These are phyloP conservation scores for Drosophila ironensis DNA, from an alignment of 1,140 invertebrate species.

Conservation along the genomic window DNA sequence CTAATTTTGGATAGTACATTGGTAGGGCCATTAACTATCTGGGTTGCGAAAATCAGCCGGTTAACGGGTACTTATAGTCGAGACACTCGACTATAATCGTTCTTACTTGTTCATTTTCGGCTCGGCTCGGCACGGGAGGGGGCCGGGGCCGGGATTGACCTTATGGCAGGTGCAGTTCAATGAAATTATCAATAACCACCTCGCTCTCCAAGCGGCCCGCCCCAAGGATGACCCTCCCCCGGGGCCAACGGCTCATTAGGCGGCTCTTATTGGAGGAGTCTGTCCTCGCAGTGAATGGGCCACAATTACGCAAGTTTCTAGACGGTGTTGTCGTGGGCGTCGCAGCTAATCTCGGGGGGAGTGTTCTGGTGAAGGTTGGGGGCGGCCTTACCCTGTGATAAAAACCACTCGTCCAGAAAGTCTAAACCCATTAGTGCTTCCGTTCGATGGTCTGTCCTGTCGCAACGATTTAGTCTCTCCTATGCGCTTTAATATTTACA, in stretches of 20 bases:
- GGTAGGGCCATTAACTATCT: no score
- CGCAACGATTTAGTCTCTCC: constrained; percentile 36
- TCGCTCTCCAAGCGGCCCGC: constrained; percentile 24
- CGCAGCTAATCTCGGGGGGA: constrained; percentile 26
- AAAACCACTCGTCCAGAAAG: constrained; percentile 81
- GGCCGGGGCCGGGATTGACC: constrained; percentile 42
- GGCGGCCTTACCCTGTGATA: constrained; percentile 77
- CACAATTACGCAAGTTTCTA: constrained; percentile 69
- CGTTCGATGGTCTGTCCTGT: constrained; percentile 14
- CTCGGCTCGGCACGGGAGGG: background rate
- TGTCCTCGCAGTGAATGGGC: constrained; percentile 24
- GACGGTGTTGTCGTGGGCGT: constrained; percentile 8
- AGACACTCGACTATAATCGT: no score
- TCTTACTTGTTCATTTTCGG: constrained; percentile 32
- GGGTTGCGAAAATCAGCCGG: no score
- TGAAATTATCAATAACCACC: constrained; percentile 66
- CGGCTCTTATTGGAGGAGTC: constrained; percentile 45
- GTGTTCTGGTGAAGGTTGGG: background rate
- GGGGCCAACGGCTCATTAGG: constrained; percentile 2
- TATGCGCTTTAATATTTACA: constrained; percentile 65
- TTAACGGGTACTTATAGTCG: no score
- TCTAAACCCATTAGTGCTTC: constrained; percentile 71
- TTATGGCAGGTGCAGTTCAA: constrained; percentile 74
- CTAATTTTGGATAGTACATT: no score
- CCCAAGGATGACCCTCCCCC: constrained; percentile 27